Evolutionary conservation across 2,888 invertebrate species (phyloP).

Genomic region (Conops quadrifasciatus): DNA sequence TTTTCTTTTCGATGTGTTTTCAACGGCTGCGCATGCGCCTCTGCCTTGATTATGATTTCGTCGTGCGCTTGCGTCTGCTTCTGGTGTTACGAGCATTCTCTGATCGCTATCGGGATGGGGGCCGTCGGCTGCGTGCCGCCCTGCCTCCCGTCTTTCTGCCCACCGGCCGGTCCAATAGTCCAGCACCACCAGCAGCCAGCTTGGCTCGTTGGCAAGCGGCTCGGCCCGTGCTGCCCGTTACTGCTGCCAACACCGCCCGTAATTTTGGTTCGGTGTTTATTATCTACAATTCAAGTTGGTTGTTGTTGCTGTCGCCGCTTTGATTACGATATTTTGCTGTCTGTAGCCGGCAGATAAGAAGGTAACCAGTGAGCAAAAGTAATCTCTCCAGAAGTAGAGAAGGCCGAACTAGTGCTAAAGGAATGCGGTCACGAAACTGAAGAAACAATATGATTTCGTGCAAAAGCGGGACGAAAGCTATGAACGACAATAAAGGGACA

Average conservation of each 20-base stretch:
- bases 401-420: too few relatives aligned
- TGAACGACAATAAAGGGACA: too few relatives aligned
- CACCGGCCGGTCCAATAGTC: neutral
- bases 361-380: too few relatives aligned
- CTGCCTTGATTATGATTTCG: conserved; percentile 34
- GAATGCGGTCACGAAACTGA: too few relatives aligned
- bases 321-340: conserved; percentile 5
- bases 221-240: conserved; percentile 6
- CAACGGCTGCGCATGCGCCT: conserved; percentile 27
- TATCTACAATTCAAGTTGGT: neutral
- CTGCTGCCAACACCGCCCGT: too few relatives aligned
- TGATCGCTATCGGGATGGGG: neutral
- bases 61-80: conserved; percentile 29
- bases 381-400: too few relatives aligned
- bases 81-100: conserved; percentile 7
- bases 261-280: conserved; percentile 15
- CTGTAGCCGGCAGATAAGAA: too few relatives aligned
- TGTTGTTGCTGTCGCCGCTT: conserved; percentile 29
- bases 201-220: conserved; percentile 10
- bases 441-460: too few relatives aligned
- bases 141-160: too few relatives aligned
- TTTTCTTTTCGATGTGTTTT: conserved; percentile 5
- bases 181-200: neutral
- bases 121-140: too few relatives aligned
- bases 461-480: too few relatives aligned